Evolutionary conservation across 2,797 vertebrate species (phyloP).

Genomic region (Ataeniobius toweri): DNA sequence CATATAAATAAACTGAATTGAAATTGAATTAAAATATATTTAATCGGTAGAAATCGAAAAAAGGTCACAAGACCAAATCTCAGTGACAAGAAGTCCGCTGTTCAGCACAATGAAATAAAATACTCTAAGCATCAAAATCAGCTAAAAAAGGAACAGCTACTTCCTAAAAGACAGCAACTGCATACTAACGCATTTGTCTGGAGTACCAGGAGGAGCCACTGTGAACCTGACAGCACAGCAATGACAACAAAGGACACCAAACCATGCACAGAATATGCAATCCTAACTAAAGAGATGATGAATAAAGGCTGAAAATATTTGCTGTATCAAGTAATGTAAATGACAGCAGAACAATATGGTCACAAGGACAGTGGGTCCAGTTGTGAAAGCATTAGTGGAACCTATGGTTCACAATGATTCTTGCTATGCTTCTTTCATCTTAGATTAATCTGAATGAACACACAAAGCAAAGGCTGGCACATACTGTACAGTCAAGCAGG

Average conservation of each 20-base stretch:
- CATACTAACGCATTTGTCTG: not conserved
- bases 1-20: no score
- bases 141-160: slow-evolving; percentile 13
- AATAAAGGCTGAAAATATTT: slow-evolving; percentile 24
- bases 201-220: not conserved
- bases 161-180: not conserved
- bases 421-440: slow-evolving; percentile 4
- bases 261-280: slow-evolving; percentile 17
- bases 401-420: slow-evolving; percentile 13
- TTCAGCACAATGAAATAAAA: not conserved
- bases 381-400: slow-evolving; percentile 16
- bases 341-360: slow-evolving; percentile 4
- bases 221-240: slow-evolving; percentile 10
- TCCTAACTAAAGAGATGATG: slow-evolving; percentile 9
- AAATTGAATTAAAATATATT: no score
- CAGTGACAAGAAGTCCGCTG: not conserved
- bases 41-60: not conserved
- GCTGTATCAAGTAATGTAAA: slow-evolving; percentile 23
- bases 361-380: slow-evolving; percentile 17
- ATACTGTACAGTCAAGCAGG: slow-evolving; percentile 1
- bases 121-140: slow-evolving; percentile 4
- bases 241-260: slow-evolving; percentile 9
- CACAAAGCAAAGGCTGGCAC: not conserved
- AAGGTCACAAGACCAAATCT: not conserved
- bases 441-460: slow-evolving; percentile 2